Evolutionary conservation across 2,888 invertebrate genomes (phyloP), one percentile per base, ranked within the genome.

Genomic region (Aporophyla nigra): DNA sequence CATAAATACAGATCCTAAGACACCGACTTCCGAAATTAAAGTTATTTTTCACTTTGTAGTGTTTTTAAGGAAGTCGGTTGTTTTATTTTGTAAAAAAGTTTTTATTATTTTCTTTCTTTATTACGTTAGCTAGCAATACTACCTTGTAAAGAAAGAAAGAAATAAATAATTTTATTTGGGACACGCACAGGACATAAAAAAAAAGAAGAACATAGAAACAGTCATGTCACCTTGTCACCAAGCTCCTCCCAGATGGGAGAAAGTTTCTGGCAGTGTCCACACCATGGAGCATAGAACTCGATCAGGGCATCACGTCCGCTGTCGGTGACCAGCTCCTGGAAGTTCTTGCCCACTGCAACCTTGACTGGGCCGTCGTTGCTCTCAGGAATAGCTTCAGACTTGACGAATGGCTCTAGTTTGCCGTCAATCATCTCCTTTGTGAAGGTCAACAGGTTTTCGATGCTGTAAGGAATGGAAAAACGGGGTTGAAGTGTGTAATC

Each of bases 261-360:
- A 67, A 99, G 97, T 94, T 98, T 98, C 96, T 99, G 99, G 97
- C 99, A 99, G 93, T 99, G 99, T 87, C 99, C 99, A 94, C 99
- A 99, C 99, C 99, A 99, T 1, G 99, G 99, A 54, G 99, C 99
- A 95, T 99, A 99, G 97, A 99, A 99, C 96, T 99, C 99, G 87
- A 99, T 97, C 62, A 99, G 97, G 5, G 99, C 99, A 93, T 99
- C 99, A 92, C 99, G 98, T 53, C 97, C 98, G 89, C 98, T 98
- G 93, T 99, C 98, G 4, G 98, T 98, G 1, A 99, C 99, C 75
- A 99, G 97, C 74, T 99, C 98, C 92, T 99, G 98, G 96, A 99
- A 99, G 97, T 99, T 99, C 97, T 99, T 99, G 83, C 98, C 99
- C 14, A 99, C 99, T 5, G 99, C 99, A 58, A 99, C 98, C 91